These are phyloP conservation scores for Rhinichthys osculus DNA, from an alignment of 2,797 vertebrate species.

Conservation along the genomic window DNA sequence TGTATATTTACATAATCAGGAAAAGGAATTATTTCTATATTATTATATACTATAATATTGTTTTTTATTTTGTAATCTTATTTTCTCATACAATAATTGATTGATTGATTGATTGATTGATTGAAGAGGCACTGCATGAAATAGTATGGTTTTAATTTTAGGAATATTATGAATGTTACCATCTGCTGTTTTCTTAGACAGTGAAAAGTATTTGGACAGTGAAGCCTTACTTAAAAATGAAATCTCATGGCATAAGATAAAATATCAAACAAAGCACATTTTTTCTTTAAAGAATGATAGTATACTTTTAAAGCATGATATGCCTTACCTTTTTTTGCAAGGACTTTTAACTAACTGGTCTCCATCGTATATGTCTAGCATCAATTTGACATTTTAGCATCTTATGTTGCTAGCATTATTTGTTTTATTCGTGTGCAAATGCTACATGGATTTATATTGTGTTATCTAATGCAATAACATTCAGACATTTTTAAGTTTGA, in stretches of 20 bases:
- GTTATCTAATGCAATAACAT: not conserved
- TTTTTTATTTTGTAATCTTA: not conserved
- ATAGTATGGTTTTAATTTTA: too few relatives aligned
- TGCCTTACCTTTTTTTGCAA: not conserved
- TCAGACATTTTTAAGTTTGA: not conserved
- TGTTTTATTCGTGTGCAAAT: not conserved
- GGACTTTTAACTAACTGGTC: not conserved
- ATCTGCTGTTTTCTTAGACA: not conserved
- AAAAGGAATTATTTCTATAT: not conserved
- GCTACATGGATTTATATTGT: not conserved
- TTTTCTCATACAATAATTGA: not conserved
- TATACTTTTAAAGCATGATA: too few relatives aligned
- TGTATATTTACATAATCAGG: not conserved
- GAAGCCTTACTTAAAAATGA: not conserved
- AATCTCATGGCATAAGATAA: not conserved
- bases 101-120: too few relatives aligned
- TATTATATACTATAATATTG: not conserved
- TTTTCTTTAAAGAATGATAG: too few relatives aligned
- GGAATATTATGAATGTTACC: too few relatives aligned
- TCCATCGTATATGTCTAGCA: too few relatives aligned
- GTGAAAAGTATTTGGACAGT: not conserved
- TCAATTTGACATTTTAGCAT: too few relatives aligned
- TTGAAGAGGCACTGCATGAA: too few relatives aligned
- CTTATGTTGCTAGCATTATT: not conserved
- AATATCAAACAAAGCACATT: too few relatives aligned